Conservation (phyloP, 2,888 invertebrate species). For the Phortica magna region DNA sequence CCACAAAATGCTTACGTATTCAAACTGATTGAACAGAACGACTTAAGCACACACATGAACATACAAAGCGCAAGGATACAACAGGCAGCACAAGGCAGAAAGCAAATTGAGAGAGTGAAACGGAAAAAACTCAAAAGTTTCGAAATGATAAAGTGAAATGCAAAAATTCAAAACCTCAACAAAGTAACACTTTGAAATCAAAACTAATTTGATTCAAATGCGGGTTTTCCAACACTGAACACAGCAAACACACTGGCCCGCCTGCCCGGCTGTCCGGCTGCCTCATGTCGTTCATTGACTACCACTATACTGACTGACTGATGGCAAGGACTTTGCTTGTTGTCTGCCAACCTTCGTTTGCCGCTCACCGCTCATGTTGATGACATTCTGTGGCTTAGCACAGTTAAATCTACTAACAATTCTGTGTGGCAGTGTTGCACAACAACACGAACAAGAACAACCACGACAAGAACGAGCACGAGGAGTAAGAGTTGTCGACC, state of each 20-base stretch:
- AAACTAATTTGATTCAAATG: constrained; percentile 58
- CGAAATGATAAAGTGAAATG: constrained; percentile 8
- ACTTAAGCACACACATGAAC: too few species aligned
- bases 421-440: constrained; percentile 32
- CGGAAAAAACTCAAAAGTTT: neutral
- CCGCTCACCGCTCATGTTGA: neutral
- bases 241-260: neutral
- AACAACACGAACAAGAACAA: neutral
- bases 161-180: constrained; percentile 46
- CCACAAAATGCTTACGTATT: neutral
- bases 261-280: neutral
- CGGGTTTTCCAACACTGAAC: constrained; percentile 32
- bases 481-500: neutral
- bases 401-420: constrained; percentile 33
- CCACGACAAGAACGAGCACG: neutral
- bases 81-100: too few species aligned
- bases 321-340: neutral
- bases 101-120: neutral
- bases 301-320: neutral
- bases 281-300: neutral
- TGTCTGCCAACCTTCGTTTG: neutral
- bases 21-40: neutral
- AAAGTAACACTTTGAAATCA: constrained; percentile 58
- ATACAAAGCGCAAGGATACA: too few species aligned
- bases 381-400: constrained; percentile 34